Evolutionary conservation across 2,797 vertebrate genomes (phyloP).

Genomic region (Perdix hodgsoniae): DNA sequence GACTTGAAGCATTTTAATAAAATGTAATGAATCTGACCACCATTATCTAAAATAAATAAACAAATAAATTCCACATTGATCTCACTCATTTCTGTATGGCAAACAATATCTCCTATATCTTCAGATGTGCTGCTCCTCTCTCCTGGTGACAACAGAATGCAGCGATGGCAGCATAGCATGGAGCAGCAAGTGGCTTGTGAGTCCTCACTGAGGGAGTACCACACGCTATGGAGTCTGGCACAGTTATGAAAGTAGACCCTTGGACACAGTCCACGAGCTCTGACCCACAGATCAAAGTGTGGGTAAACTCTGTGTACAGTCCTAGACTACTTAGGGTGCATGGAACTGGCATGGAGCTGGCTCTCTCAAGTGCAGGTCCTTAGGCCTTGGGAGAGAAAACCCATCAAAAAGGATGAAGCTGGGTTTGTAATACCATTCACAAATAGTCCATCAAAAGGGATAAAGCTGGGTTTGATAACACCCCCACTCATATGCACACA

Average conservation of each 20-base stretch:
- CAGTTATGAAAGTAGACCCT: rapidly evolving
- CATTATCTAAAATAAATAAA: not conserved
- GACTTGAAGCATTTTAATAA: not conserved
- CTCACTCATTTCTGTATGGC: not conserved
- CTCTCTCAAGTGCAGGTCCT: not conserved
- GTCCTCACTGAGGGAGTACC: not conserved
- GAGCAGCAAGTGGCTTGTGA: not conserved
- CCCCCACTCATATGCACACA: no score
- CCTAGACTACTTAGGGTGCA: not conserved
- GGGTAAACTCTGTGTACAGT: not conserved
- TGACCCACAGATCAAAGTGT: not conserved
- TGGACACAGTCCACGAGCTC: not conserved
- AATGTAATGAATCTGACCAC: not conserved
- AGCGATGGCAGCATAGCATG: not conserved
- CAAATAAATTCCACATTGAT: not conserved
- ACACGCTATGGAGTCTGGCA: not conserved
- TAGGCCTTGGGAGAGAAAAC: not conserved
- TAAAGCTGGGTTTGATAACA: not conserved
- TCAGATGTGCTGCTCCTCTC: not conserved
- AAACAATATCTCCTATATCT: not conserved
- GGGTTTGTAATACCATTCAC: not conserved
- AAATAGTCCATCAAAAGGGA: not conserved
- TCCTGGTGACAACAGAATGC: not conserved
- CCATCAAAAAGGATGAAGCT: not conserved
- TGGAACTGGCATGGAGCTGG: not conserved